Evolutionary conservation across 2,113 vertebrate genomes (phyloP).

Genomic region (Rhodinocichla rosea): DNA sequence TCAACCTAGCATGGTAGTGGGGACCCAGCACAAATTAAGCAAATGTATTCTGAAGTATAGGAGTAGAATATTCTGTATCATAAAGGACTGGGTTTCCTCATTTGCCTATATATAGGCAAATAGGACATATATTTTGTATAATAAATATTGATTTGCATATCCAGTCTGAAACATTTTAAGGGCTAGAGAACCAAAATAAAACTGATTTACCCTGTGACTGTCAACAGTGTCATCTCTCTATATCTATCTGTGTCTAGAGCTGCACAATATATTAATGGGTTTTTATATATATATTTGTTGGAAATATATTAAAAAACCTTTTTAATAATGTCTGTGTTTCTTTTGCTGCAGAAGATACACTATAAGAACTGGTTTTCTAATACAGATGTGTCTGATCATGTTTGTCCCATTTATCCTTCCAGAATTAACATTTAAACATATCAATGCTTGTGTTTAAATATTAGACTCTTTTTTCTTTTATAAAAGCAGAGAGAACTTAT

Average conservation of each 20-base stretch:
- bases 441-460: not conserved
- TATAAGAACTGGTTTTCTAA: not conserved
- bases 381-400: not conserved
- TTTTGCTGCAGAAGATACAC: not conserved
- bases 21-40: not conserved
- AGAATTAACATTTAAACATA: not conserved
- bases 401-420: not conserved
- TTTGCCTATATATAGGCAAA: too few relatives aligned
- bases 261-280: not conserved
- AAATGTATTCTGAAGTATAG: not conserved
- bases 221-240: not conserved
- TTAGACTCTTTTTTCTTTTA: not conserved
- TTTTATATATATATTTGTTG: not conserved
- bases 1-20: not conserved
- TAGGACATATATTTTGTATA: not conserved
- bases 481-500: not conserved
- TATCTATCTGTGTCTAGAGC: not conserved
- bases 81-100: not conserved
- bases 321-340: not conserved
- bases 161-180: not conserved
- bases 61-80: not conserved
- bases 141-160: not conserved
- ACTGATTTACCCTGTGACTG: not conserved
- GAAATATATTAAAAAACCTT: not conserved
- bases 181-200: not conserved